These are phyloP conservation scores for Anableps anableps DNA, from an alignment of 2,797 vertebrate species.

Conservation along the genomic window DNA sequence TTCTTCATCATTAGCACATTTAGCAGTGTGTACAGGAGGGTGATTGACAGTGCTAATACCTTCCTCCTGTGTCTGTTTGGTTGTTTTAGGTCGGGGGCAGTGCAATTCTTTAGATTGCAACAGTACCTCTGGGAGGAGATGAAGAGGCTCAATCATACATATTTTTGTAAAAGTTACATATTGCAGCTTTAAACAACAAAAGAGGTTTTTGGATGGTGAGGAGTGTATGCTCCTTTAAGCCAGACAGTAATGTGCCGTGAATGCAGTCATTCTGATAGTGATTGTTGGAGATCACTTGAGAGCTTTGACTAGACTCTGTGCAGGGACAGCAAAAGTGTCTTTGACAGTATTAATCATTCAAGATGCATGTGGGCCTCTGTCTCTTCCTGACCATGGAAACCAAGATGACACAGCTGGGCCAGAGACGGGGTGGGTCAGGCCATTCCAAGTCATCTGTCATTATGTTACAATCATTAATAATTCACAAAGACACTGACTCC, in stretches of 20 bases:
- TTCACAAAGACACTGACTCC: constrained; percentile 61
- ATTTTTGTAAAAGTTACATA: too few relatives aligned
- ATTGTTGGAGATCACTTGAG: constrained; percentile 66
- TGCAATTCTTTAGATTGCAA: too few relatives aligned
- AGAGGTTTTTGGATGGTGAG: constrained; percentile 1
- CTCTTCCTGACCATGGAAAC: constrained; percentile 65
- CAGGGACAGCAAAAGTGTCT: constrained; percentile 70
- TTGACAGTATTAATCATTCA: constrained; percentile 76
- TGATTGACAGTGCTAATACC: too few relatives aligned
- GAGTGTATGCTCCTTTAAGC: not conserved
- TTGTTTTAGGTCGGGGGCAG: too few relatives aligned
- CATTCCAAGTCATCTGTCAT: constrained; percentile 69
- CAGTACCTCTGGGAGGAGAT: too few relatives aligned
- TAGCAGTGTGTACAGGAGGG: too few relatives aligned
- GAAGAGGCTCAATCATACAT: too few relatives aligned
- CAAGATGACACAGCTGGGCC: constrained; percentile 66
- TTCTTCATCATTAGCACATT: too few relatives aligned
- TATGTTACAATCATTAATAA: constrained; percentile 70
- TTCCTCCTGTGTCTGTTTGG: too few relatives aligned
- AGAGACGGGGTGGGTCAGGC: constrained; percentile 50
- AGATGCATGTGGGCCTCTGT: constrained; percentile 40
- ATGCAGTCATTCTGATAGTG: constrained; percentile 62
- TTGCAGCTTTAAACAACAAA: too few relatives aligned
- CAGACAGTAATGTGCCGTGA: constrained; percentile 62
- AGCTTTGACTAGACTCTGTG: constrained; percentile 57